Evolutionary conservation across 1,140 invertebrate species (phyloP), one percentile per base, ranked within the genome.

Genomic region (Tetragonula clypearis): DNA sequence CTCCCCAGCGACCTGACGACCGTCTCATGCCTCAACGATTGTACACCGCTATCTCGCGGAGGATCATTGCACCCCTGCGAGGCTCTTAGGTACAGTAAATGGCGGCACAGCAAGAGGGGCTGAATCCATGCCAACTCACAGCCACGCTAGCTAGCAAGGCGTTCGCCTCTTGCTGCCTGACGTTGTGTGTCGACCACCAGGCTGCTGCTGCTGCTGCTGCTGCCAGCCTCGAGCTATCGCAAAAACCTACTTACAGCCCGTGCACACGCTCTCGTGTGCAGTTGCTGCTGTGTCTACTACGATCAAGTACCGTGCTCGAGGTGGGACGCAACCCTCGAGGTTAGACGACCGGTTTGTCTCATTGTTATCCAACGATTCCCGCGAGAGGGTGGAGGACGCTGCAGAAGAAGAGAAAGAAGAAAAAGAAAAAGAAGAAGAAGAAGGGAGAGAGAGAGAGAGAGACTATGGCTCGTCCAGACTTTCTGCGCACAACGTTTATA

Each of bases 41-140:
- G 92, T 93, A 93, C 92, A 88, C 87, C 53, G 79, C 72, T 93
- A 91, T 93, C 91, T 92, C 86, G 65, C 75, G 86, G 82, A 87
- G 89, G 90, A 93, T 92, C 92, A 93, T 93, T 94, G 92, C 91
- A 94, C 92, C 91, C 92, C 90, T 92, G 92, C 90, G 91, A 91
- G 91, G 85, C 94, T 94, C 93, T 94, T 93, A 93, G 91, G 92
- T 93, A 92, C 91, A 94, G 93, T 94, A 94, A 94, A 94, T 85
- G 78, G 82, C 85, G 73, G 78, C 84, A 87, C 76, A 79, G 81
- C 75, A 85, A 74, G 21, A 75, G 41, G 80, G 74, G 49, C 55
- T 62, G 85, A 88, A 74, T 87, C 87, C 69, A 26, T 72, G 74
- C 62, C 80, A 83, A 74, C 82, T 86, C 79, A 74, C 35, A 69